Percentiles rank a stretch among this genome's conserved stretches.
phyloP scores from a whole-genome alignment of 2,888 invertebrate genomes.

The Steinernema carpocapsae region DNA sequence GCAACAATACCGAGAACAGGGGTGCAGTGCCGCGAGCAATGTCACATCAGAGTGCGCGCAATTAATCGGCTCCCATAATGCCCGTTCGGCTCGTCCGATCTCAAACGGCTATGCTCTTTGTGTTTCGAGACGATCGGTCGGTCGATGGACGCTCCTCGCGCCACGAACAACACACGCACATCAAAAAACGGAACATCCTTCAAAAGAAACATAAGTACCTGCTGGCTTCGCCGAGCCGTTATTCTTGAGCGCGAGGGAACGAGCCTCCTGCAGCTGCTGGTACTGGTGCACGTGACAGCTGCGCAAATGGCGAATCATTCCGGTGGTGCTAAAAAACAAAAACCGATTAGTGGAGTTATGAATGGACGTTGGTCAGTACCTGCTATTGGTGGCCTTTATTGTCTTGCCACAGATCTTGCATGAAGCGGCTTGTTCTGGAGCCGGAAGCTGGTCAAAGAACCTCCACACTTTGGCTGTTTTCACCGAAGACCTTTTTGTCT shows the following conservation, averaged over 20 bases:
- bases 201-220: constrained; percentile 29
- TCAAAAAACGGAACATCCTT: constrained; percentile 32
- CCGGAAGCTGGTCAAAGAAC: constrained; percentile 63
- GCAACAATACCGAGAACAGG: constrained; percentile 32
- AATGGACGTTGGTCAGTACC: constrained; percentile 44
- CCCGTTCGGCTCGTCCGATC: constrained; percentile 28
- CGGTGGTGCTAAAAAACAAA: constrained; percentile 64
- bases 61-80: constrained; percentile 34
- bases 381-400: constrained; percentile 68
- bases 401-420: constrained; percentile 63
- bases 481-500: constrained; percentile 39
- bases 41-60: constrained; percentile 35
- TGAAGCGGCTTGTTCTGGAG: constrained; percentile 64
- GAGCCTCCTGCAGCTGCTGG: constrained; percentile 57
- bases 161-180: neutral
- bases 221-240: constrained; percentile 17
- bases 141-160: too few species aligned
- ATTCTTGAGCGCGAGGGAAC: constrained; percentile 37
- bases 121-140: neutral
- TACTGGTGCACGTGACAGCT: constrained; percentile 64
- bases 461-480: constrained; percentile 61
- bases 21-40: constrained; percentile 27
- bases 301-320: constrained; percentile 67
- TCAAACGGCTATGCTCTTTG: constrained; percentile 30
- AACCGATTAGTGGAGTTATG: neutral